Percentiles rank a stretch among this genome's conserved stretches.
phyloP scores from a whole-genome alignment of 2,888 invertebrate genomes.

The Cecidostiba fungosa region DNA sequence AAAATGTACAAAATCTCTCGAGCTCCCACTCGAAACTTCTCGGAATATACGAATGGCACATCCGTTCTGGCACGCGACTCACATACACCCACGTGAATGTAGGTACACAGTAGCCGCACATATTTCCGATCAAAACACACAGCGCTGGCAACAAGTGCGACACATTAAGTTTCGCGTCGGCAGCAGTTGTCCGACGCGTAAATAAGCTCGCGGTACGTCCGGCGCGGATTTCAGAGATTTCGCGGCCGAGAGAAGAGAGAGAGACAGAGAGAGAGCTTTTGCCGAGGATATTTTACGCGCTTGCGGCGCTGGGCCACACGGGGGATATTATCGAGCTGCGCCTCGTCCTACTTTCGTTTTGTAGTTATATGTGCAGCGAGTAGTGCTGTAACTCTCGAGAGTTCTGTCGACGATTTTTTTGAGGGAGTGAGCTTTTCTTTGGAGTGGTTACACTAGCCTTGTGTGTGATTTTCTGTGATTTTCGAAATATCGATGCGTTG shows the following conservation, averaged over 20 bases:
- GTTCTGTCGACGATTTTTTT: neutral
- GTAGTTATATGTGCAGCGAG: neutral
- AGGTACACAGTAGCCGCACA: neutral
- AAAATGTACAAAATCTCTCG: neutral
- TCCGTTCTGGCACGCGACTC: neutral
- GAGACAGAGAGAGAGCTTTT: neutral
- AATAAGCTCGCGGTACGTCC: neutral
- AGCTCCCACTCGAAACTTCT: neutral
- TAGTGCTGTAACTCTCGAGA: too few relatives aligned
- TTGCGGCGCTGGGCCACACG: neutral
- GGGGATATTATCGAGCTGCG: neutral
- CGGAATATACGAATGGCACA: neutral
- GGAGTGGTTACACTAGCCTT: too few relatives aligned
- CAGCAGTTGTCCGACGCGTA: conserved; percentile 4
- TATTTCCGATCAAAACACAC: neutral
- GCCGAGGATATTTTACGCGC: neutral
- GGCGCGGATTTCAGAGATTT: neutral
- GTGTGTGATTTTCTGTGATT: neutral
- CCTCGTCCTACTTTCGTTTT: conserved; percentile 4
- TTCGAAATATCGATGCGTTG: too few relatives aligned
- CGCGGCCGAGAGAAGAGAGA: neutral
- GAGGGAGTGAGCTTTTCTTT: too few relatives aligned
- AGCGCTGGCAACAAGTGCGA: conserved; percentile 12
- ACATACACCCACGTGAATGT: too few relatives aligned
- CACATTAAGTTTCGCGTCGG: conserved; percentile 15